Conservation (phyloP, 2,113 vertebrate genomes). For the Panthera tigris region DNA sequence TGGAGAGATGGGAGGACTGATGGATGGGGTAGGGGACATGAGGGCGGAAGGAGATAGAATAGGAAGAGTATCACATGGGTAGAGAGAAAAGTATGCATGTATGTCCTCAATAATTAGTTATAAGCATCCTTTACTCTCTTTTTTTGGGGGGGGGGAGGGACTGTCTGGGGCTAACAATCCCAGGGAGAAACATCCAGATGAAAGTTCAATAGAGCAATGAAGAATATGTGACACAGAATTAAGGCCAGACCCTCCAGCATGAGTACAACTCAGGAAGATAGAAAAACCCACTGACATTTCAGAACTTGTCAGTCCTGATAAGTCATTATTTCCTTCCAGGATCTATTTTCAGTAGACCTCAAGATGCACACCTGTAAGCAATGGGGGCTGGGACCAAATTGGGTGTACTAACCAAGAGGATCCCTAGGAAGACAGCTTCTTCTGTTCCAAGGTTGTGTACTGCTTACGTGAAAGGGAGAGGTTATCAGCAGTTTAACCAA, state of each 20-base stretch:
- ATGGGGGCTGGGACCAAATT: background rate
- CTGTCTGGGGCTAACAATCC: background rate
- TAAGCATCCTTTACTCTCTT: background rate
- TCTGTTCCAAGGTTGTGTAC: background rate
- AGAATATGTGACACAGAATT: background rate
- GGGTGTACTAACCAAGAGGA: background rate
- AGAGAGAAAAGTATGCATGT: background rate
- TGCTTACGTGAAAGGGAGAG: background rate
- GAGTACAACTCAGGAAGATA: background rate
- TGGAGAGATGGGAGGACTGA: background rate
- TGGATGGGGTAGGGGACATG: background rate
- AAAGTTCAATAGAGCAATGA: background rate
- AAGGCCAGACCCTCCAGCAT: background rate
- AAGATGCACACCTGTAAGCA: background rate
- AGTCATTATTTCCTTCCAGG: background rate
- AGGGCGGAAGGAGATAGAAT: too few relatives aligned
- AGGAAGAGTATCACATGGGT: background rate
- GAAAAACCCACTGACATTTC: background rate
- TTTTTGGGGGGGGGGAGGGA: background rate
- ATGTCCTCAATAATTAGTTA: background rate
- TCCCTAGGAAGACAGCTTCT: background rate
- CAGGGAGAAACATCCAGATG: background rate
- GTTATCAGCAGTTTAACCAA: background rate
- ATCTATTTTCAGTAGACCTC: background rate
- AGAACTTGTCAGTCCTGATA: background rate